A percentile compares a stretch with the other conserved stretches of the same genome.
phyloP scores from a whole-genome alignment of 2,113 vertebrate genomes.

The Paradoxurus hermaphroditus region DNA sequence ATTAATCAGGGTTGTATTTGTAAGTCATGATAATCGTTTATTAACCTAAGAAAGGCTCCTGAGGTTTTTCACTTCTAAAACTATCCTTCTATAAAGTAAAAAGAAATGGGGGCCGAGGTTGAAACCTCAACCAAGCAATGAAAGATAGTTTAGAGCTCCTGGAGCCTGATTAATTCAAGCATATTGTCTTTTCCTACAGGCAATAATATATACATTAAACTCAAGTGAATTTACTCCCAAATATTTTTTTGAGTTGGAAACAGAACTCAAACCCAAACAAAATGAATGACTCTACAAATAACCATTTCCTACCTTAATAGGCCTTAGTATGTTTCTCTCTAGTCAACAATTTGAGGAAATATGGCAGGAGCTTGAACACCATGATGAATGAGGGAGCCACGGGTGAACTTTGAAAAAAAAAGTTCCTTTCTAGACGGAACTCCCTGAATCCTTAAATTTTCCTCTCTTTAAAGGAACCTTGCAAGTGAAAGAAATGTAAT shows the following conservation, averaged over 20 bases:
- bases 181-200: not conserved
- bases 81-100: not conserved
- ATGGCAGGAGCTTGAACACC: not conserved
- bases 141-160: not conserved
- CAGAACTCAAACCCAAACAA: not conserved
- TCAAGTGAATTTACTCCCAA: not conserved
- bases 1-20: conserved; percentile 58
- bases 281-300: not conserved
- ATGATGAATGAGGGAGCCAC: not conserved
- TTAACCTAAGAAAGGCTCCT: conserved; percentile 21
- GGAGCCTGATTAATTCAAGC: not conserved
- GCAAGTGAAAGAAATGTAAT: not conserved
- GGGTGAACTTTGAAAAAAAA: not conserved
- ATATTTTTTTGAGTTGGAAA: not conserved
- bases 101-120: not conserved
- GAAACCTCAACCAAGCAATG: not conserved
- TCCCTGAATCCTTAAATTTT: not conserved
- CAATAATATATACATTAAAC: not conserved
- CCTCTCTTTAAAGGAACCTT: not conserved
- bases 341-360: not conserved
- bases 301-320: not conserved
- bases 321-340: not conserved
- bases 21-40: conserved; percentile 54
- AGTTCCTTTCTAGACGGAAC: not conserved
- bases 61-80: not conserved